phyloP scores from a whole-genome alignment of 2,113 vertebrate species.

The Amia ocellicauda region DNA sequence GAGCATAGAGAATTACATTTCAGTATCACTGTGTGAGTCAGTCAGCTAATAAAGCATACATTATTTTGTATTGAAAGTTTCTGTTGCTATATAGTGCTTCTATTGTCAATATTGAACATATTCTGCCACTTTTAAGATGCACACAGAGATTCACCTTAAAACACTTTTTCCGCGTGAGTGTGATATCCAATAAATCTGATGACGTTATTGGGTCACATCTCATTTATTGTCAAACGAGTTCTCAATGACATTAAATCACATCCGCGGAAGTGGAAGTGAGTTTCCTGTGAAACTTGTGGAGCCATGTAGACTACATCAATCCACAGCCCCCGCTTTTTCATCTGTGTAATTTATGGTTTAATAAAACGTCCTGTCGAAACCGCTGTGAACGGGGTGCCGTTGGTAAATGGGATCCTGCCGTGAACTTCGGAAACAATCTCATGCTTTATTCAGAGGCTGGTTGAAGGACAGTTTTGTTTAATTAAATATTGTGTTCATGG shows the following conservation, averaged over 20 bases:
- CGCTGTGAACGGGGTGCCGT: constrained; percentile 1
- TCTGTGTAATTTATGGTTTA: constrained; percentile 23
- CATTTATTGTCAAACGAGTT: constrained; percentile 43
- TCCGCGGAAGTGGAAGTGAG: constrained; percentile 12
- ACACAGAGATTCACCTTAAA: constrained; percentile 49
- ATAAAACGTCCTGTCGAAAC: constrained; percentile 12
- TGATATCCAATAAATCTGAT: no score
- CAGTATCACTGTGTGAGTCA: no score
- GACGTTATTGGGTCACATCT: constrained; percentile 44
- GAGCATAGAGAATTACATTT: no score
- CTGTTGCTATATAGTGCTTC: no score
- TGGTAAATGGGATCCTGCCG: constrained; percentile 10
- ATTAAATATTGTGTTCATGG: background rate
- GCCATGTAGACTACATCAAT: constrained; percentile 22
- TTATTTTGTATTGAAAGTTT: no score
- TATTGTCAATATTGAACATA: no score
- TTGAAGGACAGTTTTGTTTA: constrained; percentile 8
- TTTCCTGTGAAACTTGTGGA: constrained; percentile 11
- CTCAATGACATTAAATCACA: constrained; percentile 40
- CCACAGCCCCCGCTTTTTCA: constrained; percentile 25
- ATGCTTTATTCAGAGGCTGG: constrained; percentile 17
- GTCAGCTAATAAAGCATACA: no score
- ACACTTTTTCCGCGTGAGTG: no score
- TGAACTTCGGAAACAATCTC: constrained; percentile 17
- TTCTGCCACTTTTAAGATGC: constrained; percentile 42